Evolutionary conservation across 2,113 vertebrate genomes (phyloP).

Genomic region (Sporophila hypoxantha): DNA sequence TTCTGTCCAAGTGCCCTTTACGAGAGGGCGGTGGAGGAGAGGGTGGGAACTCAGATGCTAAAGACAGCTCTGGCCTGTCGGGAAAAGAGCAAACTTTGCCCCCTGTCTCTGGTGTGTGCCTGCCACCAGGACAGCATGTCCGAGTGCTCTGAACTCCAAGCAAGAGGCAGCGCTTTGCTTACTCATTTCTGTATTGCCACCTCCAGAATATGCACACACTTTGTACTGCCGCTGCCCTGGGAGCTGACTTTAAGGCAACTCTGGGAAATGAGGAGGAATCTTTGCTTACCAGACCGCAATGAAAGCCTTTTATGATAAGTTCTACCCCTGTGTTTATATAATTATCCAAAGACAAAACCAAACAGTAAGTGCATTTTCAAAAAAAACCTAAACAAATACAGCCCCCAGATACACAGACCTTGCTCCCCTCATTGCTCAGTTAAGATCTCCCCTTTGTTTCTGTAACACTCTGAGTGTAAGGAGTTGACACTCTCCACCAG

Average conservation of each 20-base stretch:
- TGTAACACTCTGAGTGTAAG: not conserved
- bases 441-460: not conserved
- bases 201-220: accelerated
- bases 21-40: accelerated
- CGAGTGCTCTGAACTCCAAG: not conserved
- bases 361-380: not conserved
- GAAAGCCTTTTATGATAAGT: not conserved
- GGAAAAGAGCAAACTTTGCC: not conserved
- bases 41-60: not conserved
- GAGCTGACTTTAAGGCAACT: not conserved
- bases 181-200: not conserved
- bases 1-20: not conserved
- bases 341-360: not conserved
- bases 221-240: not conserved
- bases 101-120: not conserved
- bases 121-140: not conserved
- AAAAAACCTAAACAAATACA: not conserved
- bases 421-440: not conserved
- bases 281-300: not conserved
- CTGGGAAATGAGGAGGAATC: not conserved
- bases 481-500: not conserved
- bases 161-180: not conserved
- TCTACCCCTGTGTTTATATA: not conserved
- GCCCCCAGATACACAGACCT: too few relatives aligned
- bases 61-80: not conserved